phyloP scores from a whole-genome alignment of 2,888 invertebrate species.

The Agonopterix arenella region DNA sequence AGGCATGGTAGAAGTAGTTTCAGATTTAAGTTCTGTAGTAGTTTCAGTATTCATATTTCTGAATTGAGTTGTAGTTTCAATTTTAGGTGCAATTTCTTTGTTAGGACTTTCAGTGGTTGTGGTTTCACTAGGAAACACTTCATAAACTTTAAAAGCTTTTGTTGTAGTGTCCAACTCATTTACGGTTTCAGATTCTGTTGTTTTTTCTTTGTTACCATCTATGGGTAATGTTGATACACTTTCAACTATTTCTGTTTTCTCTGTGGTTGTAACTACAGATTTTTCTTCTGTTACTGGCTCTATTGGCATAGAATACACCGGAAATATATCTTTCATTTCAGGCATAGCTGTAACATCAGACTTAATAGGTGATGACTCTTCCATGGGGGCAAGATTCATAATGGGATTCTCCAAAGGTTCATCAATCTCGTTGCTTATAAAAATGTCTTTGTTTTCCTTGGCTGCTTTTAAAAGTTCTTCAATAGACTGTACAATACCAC shows the following conservation, averaged over 20 bases:
- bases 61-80: slow-evolving; percentile 17
- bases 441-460: slow-evolving; percentile 54
- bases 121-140: slow-evolving; percentile 44
- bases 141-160: slow-evolving; percentile 54
- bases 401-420: slow-evolving; percentile 40
- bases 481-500: slow-evolving; percentile 51
- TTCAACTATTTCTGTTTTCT: slow-evolving; percentile 45
- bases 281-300: slow-evolving; percentile 26
- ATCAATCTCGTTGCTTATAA: slow-evolving; percentile 69
- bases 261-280: slow-evolving; percentile 23
- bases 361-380: slow-evolving; percentile 20
- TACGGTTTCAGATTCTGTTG: slow-evolving; percentile 33
- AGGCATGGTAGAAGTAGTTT: slow-evolving; percentile 53
- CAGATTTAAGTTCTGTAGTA: slow-evolving; percentile 52
- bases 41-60: slow-evolving; percentile 22
- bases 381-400: slow-evolving; percentile 29
- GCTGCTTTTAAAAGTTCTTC: slow-evolving; percentile 58
- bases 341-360: slow-evolving; percentile 22
- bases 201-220: slow-evolving; percentile 30
- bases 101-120: slow-evolving; percentile 25
- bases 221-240: slow-evolving; percentile 61
- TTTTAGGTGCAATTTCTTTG: slow-evolving; percentile 15
- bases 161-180: slow-evolving; percentile 51
- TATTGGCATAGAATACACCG: slow-evolving; percentile 41
- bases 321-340: slow-evolving; percentile 35